Evolutionary conservation across 1,140 invertebrate genomes (phyloP).

Genomic region (Macrocentrus cingulum): DNA sequence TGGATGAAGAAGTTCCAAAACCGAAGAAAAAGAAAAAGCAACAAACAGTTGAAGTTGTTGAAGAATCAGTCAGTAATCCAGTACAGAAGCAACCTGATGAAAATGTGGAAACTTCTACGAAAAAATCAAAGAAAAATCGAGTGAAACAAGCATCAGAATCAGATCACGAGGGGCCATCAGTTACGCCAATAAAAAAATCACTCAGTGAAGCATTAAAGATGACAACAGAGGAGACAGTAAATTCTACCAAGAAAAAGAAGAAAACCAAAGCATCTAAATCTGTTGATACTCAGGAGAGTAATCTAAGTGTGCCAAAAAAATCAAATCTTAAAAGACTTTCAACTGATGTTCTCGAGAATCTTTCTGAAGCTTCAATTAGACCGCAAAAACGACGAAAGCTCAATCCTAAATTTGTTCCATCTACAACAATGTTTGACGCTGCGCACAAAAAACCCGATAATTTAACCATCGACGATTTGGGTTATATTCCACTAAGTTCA

Average conservation of each 20-base stretch:
- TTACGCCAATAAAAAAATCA: background rate
- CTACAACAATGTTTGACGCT: slow-evolving; percentile 24
- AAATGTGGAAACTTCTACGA: too few species aligned
- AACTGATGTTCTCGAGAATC: slow-evolving; percentile 32
- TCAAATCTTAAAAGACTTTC: slow-evolving; percentile 35
- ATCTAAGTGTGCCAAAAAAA: too few species aligned
- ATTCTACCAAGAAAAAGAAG: too few species aligned
- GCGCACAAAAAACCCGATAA: background rate
- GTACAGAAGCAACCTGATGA: too few species aligned
- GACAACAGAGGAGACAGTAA: too few species aligned
- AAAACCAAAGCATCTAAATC: too few species aligned
- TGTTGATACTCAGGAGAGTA: too few species aligned
- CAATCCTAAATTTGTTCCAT: slow-evolving; percentile 20
- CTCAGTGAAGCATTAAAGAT: background rate
- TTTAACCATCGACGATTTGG: slow-evolving; percentile 23
- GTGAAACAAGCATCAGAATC: background rate
- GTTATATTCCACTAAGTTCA: slow-evolving; percentile 25
- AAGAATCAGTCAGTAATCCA: too few species aligned
- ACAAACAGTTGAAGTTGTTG: too few species aligned
- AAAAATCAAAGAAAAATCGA: too few species aligned
- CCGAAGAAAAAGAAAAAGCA: too few species aligned
- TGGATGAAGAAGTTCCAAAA: too few species aligned
- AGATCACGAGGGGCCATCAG: background rate
- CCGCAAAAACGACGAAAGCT: slow-evolving; percentile 29
- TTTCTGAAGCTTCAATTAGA: slow-evolving; percentile 31